Conservation (phyloP, 2,888 invertebrate species). For the Athetis lepigone region DNA sequence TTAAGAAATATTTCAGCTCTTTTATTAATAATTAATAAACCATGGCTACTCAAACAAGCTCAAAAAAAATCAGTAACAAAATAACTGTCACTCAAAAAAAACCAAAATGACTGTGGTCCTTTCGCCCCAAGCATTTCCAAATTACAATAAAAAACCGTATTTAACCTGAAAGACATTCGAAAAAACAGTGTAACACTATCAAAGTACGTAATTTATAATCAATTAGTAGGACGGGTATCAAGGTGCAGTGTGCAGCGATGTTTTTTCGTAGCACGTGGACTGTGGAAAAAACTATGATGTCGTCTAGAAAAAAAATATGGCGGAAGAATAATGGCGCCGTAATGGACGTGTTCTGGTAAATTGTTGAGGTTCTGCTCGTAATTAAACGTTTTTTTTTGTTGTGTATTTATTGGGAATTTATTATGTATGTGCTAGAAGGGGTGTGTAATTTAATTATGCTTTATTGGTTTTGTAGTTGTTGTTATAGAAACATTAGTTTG, state of each 20-base stretch:
- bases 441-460: constrained; percentile 13
- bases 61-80: constrained; percentile 12
- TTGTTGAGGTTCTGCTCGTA: constrained; percentile 23
- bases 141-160: constrained; percentile 33
- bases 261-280: constrained; percentile 69
- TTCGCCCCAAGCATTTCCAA: constrained; percentile 27
- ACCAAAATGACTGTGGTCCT: constrained; percentile 35
- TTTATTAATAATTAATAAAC: no score
- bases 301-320: constrained; percentile 62
- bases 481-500: background rate
- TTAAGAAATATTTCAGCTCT: no score
- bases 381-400: constrained; percentile 26
- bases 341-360: constrained; percentile 43
- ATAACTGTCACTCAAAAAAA: constrained; percentile 33
- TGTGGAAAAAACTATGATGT: constrained; percentile 61
- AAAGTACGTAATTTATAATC: constrained; percentile 75
- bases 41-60: no score
- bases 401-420: constrained; percentile 15
- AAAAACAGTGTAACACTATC: constrained; percentile 48
- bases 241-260: constrained; percentile 65
- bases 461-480: background rate
- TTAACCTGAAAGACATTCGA: constrained; percentile 9
- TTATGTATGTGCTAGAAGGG: constrained; percentile 19
- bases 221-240: constrained; percentile 72
- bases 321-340: constrained; percentile 35